Evolutionary conservation across 2,113 vertebrate genomes (phyloP).

Genomic region (Montifringilla adamsi): DNA sequence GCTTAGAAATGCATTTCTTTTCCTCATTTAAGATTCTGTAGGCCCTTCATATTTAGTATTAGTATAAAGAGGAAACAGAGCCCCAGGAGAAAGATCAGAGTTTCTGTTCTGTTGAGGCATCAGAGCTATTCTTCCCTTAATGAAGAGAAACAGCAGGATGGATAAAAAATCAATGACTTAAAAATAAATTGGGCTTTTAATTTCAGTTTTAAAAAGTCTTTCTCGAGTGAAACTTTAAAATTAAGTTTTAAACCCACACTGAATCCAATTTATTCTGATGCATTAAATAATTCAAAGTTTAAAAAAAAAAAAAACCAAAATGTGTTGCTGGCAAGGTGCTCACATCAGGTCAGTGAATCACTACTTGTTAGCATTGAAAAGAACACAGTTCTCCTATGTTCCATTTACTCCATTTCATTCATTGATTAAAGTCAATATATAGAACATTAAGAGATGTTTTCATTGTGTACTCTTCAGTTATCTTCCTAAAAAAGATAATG

Average conservation of each 20-base stretch:
- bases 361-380: not conserved
- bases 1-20: not conserved
- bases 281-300: not conserved
- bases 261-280: not conserved
- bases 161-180: slow-evolving; percentile 44
- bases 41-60: slow-evolving; percentile 50
- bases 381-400: not conserved
- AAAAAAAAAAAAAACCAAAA: not conserved
- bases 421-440: not conserved
- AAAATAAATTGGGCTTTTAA: slow-evolving; percentile 41
- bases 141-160: slow-evolving; percentile 49
- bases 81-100: slow-evolving; percentile 53
- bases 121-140: slow-evolving; percentile 30
- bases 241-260: not conserved
- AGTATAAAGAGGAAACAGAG: slow-evolving; percentile 22
- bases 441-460: not conserved
- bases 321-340: not conserved
- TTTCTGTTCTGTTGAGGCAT: slow-evolving; percentile 39
- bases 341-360: not conserved
- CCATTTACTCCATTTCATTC: not conserved
- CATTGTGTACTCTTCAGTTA: not conserved
- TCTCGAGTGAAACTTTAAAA: slow-evolving; percentile 4
- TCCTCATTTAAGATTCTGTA: slow-evolving; percentile 20
- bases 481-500: not conserved
- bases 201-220: not conserved